A percentile compares a stretch with the other conserved stretches of the same genome.
Evolutionary conservation across 2,797 vertebrate genomes (phyloP).

Genomic region (Semotilus atromaculatus): DNA sequence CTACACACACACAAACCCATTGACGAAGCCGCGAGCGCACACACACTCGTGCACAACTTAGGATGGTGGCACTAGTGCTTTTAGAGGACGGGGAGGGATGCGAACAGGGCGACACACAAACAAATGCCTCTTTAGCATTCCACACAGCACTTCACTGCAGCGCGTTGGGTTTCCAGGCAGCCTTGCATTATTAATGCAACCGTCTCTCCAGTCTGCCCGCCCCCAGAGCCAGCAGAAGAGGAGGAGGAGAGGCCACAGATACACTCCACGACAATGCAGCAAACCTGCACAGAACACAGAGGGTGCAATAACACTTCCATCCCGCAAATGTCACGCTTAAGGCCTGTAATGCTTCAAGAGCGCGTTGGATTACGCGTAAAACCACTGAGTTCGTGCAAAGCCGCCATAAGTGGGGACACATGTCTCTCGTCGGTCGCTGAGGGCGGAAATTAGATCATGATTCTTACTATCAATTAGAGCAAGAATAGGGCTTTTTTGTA

Average conservation of each 20-base stretch:
- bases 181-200: slow-evolving; percentile 84
- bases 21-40: background rate
- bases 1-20: slow-evolving; percentile 19
- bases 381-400: background rate
- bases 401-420: background rate
- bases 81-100: slow-evolving; percentile 48
- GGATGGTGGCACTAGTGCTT: slow-evolving; percentile 56
- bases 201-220: slow-evolving; percentile 71
- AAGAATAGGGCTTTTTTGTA: background rate
- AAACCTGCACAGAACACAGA: slow-evolving; percentile 37
- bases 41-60: slow-evolving; percentile 50
- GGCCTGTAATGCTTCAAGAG: slow-evolving; percentile 14
- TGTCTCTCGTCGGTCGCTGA: background rate
- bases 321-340: slow-evolving; percentile 3
- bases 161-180: slow-evolving; percentile 82
- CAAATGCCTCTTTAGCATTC: slow-evolving; percentile 86
- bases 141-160: slow-evolving; percentile 82
- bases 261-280: slow-evolving; percentile 50
- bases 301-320: slow-evolving; percentile 3
- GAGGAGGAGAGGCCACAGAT: slow-evolving; percentile 21
- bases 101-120: slow-evolving; percentile 75
- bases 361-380: background rate
- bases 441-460: background rate
- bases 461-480: slow-evolving; percentile 17
- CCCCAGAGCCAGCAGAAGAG: slow-evolving; percentile 63